Percentiles rank a stretch among this genome's conserved stretches.
These are phyloP conservation scores for Caenorhabditis imperialis DNA, from an alignment of 2,888 invertebrate species.

Conservation along the genomic window DNA sequence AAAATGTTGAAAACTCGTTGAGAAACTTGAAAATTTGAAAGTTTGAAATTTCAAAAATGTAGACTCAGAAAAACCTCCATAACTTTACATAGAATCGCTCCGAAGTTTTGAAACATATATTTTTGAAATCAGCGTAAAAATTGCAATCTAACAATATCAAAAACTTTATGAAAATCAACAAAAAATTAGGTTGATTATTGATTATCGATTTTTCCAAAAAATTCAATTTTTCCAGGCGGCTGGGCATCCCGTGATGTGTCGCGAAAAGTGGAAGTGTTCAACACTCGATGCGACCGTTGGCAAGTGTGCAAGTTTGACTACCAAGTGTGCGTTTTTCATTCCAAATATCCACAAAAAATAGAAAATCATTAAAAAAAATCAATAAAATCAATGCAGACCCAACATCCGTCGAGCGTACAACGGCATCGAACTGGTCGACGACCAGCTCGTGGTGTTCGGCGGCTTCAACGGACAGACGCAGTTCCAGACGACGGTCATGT, in stretches of 20 bases:
- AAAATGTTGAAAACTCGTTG: too few relatives aligned
- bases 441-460: constrained; percentile 42
- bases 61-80: too few relatives aligned
- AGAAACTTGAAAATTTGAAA: too few relatives aligned
- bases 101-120: too few relatives aligned
- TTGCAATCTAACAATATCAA: too few relatives aligned
- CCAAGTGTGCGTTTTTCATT: constrained; percentile 38
- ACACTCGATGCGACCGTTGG: constrained; percentile 50
- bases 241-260: constrained; percentile 52
- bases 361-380: background rate
- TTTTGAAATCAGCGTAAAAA: background rate
- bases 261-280: constrained; percentile 55
- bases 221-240: constrained; percentile 45
- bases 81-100: too few relatives aligned
- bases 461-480: constrained; percentile 44
- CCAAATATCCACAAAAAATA: too few relatives aligned
- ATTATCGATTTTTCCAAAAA: background rate
- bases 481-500: constrained; percentile 43
- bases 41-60: background rate
- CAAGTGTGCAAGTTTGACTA: constrained; percentile 37
- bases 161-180: too few relatives aligned
- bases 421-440: constrained; percentile 42
- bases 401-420: constrained; percentile 45
- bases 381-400: constrained; percentile 34
- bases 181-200: too few relatives aligned